Evolutionary conservation across 2,888 invertebrate species (phyloP).

Genomic region (Osedax frankpressi): DNA sequence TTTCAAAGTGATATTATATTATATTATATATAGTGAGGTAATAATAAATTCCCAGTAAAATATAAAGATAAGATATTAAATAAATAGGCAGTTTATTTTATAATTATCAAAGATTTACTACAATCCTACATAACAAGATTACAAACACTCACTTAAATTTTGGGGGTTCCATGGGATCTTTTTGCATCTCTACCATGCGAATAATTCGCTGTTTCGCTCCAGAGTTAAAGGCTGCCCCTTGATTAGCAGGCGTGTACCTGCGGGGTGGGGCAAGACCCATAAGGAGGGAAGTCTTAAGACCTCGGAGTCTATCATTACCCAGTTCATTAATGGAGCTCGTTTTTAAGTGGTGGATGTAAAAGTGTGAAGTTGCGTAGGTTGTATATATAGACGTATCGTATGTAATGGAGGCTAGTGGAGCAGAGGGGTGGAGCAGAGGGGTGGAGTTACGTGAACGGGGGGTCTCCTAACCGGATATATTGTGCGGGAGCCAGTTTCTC

Average conservation of each 20-base stretch:
- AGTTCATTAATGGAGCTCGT: too few species aligned
- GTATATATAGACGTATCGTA: too few species aligned
- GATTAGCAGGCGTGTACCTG: constrained; percentile 86
- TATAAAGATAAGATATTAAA: too few species aligned
- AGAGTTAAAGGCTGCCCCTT: constrained; percentile 82
- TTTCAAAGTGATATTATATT: too few species aligned
- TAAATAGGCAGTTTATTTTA: too few species aligned
- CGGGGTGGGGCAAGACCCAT: constrained; percentile 11
- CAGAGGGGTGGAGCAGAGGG: too few species aligned
- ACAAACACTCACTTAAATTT: constrained; percentile 59
- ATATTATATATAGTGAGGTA: too few species aligned
- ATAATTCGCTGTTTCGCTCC: constrained; percentile 96
- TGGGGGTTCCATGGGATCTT: constrained; percentile 97
- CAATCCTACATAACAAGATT: not conserved
- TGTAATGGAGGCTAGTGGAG: too few species aligned
- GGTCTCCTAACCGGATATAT: constrained; percentile 63
- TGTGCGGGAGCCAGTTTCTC: constrained; percentile 84
- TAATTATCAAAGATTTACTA: constrained; percentile 6
- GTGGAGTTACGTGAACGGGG: not conserved
- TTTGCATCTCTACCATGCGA: constrained; percentile 78
- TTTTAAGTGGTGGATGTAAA: too few species aligned
- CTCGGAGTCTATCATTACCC: too few species aligned
- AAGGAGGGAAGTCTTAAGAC: not conserved
- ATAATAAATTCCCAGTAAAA: too few species aligned
- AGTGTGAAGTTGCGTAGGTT: too few species aligned